A percentile compares a stretch with the other conserved stretches of the same genome.
Conservation (phyloP, 2,113 vertebrate species). For the Cyanoderma ruficeps region DNA sequence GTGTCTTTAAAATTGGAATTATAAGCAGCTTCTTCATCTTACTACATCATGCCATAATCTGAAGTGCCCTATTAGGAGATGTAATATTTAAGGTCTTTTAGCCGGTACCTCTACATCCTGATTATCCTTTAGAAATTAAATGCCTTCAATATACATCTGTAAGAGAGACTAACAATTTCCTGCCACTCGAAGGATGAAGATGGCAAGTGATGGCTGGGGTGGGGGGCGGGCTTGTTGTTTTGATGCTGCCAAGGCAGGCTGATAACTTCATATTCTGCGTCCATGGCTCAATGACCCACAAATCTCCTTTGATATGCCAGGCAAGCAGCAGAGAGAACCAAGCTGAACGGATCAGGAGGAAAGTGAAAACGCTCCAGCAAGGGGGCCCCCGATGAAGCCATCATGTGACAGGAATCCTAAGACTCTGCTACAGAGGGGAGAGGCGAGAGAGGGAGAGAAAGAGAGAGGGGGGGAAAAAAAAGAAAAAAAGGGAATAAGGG, state of each 20-base stretch:
- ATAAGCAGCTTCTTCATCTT: constrained; percentile 44
- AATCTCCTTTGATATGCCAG: constrained; percentile 97
- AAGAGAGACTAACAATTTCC: constrained; percentile 25
- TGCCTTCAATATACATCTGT: constrained; percentile 43
- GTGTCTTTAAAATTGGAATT: constrained; percentile 30
- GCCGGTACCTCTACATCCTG: constrained; percentile 54
- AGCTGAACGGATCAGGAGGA: constrained; percentile 83
- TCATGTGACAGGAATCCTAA: constrained; percentile 93
- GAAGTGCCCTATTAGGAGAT: constrained; percentile 20
- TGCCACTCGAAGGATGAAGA: constrained; percentile 58
- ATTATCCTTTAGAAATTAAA: constrained; percentile 69
- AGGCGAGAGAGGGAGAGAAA: constrained; percentile 55
- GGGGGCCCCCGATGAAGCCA: constrained; percentile 86
- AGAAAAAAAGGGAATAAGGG: constrained; percentile 49
- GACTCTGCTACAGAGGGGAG: constrained; percentile 60
- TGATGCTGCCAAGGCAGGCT: constrained; percentile 81
- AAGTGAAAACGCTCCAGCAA: constrained; percentile 65
- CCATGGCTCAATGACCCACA: constrained; percentile 93
- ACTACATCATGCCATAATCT: constrained; percentile 34
- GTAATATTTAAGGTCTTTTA: constrained; percentile 56
- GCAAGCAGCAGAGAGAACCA: constrained; percentile 82
- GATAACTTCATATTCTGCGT: constrained; percentile 90
- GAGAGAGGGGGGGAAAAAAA: not conserved
- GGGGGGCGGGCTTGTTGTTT: constrained; percentile 42
- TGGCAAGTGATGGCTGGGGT: constrained; percentile 27